Percentiles rank a stretch among this genome's conserved stretches.
Evolutionary conservation across 2,888 invertebrate species (phyloP).

Genomic region (Pseudolycoriella hygida): DNA sequence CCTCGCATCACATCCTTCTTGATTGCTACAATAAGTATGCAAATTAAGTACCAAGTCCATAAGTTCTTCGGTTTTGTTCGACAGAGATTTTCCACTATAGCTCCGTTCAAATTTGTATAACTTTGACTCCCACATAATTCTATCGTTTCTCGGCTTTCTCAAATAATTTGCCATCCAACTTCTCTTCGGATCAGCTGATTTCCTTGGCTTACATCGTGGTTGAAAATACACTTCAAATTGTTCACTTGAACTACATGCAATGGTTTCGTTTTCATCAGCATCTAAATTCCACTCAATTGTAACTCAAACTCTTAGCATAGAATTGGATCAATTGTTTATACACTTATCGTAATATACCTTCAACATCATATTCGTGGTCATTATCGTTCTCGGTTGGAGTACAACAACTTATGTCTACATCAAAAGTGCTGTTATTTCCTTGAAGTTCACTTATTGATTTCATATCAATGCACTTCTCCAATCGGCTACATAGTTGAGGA

Average conservation of each 20-base stretch:
- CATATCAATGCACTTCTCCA: slow-evolving; percentile 11
- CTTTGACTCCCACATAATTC: slow-evolving; percentile 25
- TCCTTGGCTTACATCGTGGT: slow-evolving; percentile 16
- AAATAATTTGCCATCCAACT: slow-evolving; percentile 23
- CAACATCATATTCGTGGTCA: slow-evolving; percentile 6
- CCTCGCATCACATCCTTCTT: no score
- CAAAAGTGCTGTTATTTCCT: slow-evolving; percentile 8
- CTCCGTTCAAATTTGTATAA: slow-evolving; percentile 18
- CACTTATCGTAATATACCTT: background rate
- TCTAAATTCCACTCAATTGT: no score
- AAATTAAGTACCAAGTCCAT: slow-evolving; percentile 28
- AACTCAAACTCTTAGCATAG: no score
- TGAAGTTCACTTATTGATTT: background rate
- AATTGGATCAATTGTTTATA: no score
- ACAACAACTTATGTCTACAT: slow-evolving; percentile 13
- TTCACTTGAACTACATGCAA: no score
- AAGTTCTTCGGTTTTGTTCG: slow-evolving; percentile 25
- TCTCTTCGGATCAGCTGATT: slow-evolving; percentile 13
- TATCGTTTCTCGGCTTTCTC: slow-evolving; percentile 18
- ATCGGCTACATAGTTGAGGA: no score
- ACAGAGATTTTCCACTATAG: slow-evolving; percentile 19
- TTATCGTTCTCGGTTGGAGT: slow-evolving; percentile 1
- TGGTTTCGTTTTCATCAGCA: no score
- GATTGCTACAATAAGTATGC: no score
- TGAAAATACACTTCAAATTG: slow-evolving; percentile 12